Evolutionary conservation across 2,888 invertebrate genomes (phyloP), one percentile per base, ranked within the genome.

Genomic region (Ormyrus rosae): DNA sequence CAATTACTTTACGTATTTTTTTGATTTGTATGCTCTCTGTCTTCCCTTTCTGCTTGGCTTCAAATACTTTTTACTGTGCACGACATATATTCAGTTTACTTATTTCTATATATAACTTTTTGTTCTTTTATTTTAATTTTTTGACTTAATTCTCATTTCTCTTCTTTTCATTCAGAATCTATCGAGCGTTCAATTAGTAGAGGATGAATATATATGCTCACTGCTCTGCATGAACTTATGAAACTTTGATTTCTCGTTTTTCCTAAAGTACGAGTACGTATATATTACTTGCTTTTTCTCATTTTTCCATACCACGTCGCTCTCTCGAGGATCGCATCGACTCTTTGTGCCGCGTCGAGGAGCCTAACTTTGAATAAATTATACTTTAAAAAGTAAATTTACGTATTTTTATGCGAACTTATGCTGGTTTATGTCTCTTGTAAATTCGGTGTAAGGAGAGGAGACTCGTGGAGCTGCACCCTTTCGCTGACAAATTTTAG

Each of bases 41-140:
- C 87, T 88, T 88, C 87, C 88, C 87, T 89, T 83, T 85, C 87
- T 89, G 90, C 90, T 90, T 89, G 89, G 90, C 90, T 90, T 90
- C 84, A 88, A 86, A 86, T 85, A 85, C 81, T 84, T 34, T 34
- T 86, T 86, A 87, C 86, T 87, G 87, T 89, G 89, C 89, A 90
- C 89, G 89, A 89, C 78, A 34, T 34, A 34, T 34, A 85, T 68
- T 72, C 60, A 82, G 51, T 79, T 70, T 69, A 61, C 51, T 78
- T 75, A 61, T 34, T 4, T 34, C 34, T 34, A 53, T 69, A 63
- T 9, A 34, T 34, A 34, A 34, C 34, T 34, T 34, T 55, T 75
- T 70, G 64, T 1, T 56, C 34, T 60, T 60, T 64, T n/a, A 83
- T 84, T 82, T 78, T 83, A 81, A 77, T 83, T 70, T 64, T 71